phyloP scores from a whole-genome alignment of 1,140 invertebrate species.

The Drosophila erecta region DNA sequence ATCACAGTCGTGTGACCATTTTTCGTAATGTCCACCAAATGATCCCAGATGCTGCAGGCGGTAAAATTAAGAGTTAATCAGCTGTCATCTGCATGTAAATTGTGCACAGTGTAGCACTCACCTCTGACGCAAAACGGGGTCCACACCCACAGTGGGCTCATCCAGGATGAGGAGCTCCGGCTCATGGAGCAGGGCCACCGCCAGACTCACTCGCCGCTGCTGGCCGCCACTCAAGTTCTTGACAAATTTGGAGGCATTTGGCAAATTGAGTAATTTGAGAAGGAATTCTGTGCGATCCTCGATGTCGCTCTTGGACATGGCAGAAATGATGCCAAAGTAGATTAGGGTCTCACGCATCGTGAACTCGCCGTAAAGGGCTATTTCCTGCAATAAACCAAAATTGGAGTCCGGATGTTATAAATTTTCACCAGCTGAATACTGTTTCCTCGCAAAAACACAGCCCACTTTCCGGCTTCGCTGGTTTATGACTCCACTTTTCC shows the following conservation, averaged over 20 bases:
- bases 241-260: conserved; percentile 89
- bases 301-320: conserved; percentile 90
- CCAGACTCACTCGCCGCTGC: conserved; percentile 94
- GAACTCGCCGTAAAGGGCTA: conserved; percentile 96
- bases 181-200: conserved; percentile 93
- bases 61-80: conserved; percentile 53
- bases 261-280: conserved; percentile 90
- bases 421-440: conserved; percentile 3
- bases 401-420: conserved; percentile 27
- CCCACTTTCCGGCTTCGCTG: conserved; percentile 13
- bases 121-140: conserved; percentile 96
- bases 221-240: conserved; percentile 96
- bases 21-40: conserved; percentile 94
- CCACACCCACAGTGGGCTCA: conserved; percentile 97
- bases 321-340: conserved; percentile 95
- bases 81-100: neutral
- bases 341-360: conserved; percentile 95
- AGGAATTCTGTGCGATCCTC: conserved; percentile 93
- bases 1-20: conserved; percentile 96
- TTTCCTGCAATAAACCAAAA: conserved; percentile 88
- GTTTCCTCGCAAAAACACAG: conserved; percentile 9
- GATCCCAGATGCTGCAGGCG: conserved; percentile 94
- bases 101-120: conserved; percentile 60
- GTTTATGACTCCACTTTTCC: conserved; percentile 29
- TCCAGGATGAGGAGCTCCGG: conserved; percentile 96